Conservation (phyloP, 2,888 invertebrate species). For the Aspidapion aeneum region DNA sequence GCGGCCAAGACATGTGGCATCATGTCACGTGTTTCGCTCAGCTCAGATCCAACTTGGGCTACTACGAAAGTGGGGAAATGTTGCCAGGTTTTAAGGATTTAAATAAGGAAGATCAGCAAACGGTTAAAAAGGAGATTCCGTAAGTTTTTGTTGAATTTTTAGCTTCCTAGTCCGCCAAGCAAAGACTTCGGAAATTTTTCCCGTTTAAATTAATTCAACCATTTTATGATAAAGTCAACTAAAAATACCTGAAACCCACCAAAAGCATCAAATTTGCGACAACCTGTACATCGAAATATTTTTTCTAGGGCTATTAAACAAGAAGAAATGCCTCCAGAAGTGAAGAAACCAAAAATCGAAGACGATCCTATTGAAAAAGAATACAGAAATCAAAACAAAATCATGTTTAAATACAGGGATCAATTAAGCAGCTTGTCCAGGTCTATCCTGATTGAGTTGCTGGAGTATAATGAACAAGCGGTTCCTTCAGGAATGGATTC, state of each 20-base stretch:
- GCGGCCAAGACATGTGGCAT: constrained; percentile 86
- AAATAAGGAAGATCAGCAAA: constrained; percentile 65
- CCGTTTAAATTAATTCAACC: not conserved
- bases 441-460: constrained; percentile 57
- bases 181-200: constrained; percentile 2
- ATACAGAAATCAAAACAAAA: constrained; percentile 69
- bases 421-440: constrained; percentile 57
- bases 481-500: constrained; percentile 63
- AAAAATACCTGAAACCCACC: no score
- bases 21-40: constrained; percentile 89
- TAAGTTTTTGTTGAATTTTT: constrained; percentile 45
- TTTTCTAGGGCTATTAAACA: constrained; percentile 47
- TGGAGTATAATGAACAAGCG: constrained; percentile 71
- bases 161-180: not conserved
- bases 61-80: constrained; percentile 64
- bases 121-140: constrained; percentile 62
- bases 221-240: no score
- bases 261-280: no score
- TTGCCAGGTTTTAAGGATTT: constrained; percentile 75
- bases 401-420: constrained; percentile 66
- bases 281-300: no score
- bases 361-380: constrained; percentile 54
- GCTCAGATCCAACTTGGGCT: constrained; percentile 67
- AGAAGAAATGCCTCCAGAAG: constrained; percentile 58
- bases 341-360: constrained; percentile 63